phyloP scores from a whole-genome alignment of 2,113 vertebrate species.

The Elanoides forficatus region DNA sequence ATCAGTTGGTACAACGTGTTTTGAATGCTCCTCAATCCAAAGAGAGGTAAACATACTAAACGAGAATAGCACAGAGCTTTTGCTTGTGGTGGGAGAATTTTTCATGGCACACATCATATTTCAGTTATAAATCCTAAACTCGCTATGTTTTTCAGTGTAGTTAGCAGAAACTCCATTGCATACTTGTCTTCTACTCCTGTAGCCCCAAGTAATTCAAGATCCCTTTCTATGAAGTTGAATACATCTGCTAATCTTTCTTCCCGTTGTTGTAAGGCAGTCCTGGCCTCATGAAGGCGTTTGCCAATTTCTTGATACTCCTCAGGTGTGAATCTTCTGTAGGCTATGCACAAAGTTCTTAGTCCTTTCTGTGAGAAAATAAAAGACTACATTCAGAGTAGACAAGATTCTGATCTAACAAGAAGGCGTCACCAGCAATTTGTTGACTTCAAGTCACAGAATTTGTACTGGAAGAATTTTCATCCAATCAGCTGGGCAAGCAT shows the following conservation, averaged over 20 bases:
- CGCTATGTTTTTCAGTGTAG: not conserved
- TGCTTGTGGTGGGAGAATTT: not conserved
- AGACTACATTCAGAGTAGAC: not conserved
- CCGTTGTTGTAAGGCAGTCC: conserved; percentile 91
- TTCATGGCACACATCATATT: not conserved
- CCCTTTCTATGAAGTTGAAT: conserved; percentile 89
- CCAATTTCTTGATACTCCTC: conserved; percentile 87
- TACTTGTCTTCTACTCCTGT: conserved; percentile 98
- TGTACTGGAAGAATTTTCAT: not conserved
- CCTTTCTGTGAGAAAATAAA: conserved; percentile 82
- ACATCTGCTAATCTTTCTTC: conserved; percentile 85
- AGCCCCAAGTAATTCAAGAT: conserved; percentile 91
- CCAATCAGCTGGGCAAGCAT: not conserved
- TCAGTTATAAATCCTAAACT: not conserved
- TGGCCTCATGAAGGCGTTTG: conserved; percentile 82
- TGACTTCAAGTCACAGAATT: not conserved
- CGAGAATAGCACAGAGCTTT: not conserved
- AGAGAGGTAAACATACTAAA: not conserved
- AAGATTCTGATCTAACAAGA: not conserved
- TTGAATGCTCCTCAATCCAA: not conserved
- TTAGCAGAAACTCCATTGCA: conserved; percentile 12
- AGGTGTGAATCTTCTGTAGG: conserved; percentile 85
- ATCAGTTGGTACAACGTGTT: not conserved
- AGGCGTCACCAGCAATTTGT: not conserved
- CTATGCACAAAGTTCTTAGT: conserved; percentile 91